These are phyloP conservation scores for Lepas anatifera DNA, from an alignment of 2,888 invertebrate species.

Conservation along the genomic window DNA sequence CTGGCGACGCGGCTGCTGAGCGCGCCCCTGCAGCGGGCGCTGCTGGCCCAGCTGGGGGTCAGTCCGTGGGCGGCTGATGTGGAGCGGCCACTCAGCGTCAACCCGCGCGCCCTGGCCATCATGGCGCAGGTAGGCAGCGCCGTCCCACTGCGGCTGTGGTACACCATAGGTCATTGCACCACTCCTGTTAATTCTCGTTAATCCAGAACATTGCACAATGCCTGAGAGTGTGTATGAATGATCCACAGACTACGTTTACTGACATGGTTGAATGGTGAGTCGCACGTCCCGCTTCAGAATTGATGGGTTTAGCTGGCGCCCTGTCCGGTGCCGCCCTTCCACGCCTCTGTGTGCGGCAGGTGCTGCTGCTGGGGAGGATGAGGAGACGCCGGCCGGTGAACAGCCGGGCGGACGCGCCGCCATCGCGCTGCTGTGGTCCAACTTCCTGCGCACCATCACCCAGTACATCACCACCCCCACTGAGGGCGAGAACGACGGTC, in stretches of 20 bases:
- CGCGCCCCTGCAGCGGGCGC: conserved; percentile 53
- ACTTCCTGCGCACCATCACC: conserved; percentile 65
- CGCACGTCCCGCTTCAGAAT: too few relatives aligned
- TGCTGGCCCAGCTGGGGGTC: conserved; percentile 59
- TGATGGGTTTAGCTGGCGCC: too few relatives aligned
- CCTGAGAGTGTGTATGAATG: too few relatives aligned
- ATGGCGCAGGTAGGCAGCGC: conserved; percentile 74
- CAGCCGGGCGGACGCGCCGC: background rate
- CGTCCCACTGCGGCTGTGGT: too few relatives aligned
- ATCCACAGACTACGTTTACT: too few relatives aligned
- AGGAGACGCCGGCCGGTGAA: conserved; percentile 6
- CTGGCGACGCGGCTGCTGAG: conserved; percentile 56
- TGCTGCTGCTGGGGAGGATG: conserved; percentile 27
- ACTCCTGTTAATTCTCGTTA: too few relatives aligned
- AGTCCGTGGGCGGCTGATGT: conserved; percentile 42
- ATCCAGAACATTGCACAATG: too few relatives aligned
- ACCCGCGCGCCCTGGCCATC: conserved; percentile 61
- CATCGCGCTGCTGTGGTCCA: conserved; percentile 73
- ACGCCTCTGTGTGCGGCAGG: background rate
- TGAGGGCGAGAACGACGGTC: background rate
- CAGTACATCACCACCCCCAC: background rate
- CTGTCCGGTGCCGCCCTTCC: too few relatives aligned
- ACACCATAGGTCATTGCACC: too few relatives aligned
- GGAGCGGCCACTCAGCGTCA: conserved; percentile 62
- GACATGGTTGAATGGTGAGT: too few relatives aligned